Base-by-base conservation (phyloP, 2,888 invertebrate genomes). In the Morpho deidamia region DNA sequence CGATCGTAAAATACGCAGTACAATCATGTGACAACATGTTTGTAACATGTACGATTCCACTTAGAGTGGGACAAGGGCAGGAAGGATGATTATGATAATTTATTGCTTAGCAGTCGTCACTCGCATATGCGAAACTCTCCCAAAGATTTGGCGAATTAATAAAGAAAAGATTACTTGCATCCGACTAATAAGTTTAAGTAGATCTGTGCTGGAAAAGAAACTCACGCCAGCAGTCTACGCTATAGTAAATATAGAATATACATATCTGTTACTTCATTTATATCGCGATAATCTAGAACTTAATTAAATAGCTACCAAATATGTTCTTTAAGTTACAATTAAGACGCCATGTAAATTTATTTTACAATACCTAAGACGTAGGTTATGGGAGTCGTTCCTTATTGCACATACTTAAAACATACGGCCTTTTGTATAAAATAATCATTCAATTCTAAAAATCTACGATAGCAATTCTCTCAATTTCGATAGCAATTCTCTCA, bases 241-340 rank as follows among this genome's bases (percentile, higher is more conserved):
- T 48, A 48, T 48, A 48, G 40, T 48, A 48, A 41, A 48, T 48
- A 34, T 48, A 50, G 60, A 63, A 66, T 69, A 70, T 67, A 63
- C 68, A 67, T 64, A 70, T 67, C 71, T 72, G 56, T 59, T 71
- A 71, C 68, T 70, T 72, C 70, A 63, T 63, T 61, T 62, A 57
- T 65, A 69, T 71, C 74, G 75, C 74, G 64, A 74, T 79, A 81
- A 71, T 66, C 80, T 81, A 78, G 51, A 74, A 72, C 78, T 82
- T 82, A 83, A 76, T 78, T 83, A 81, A 69, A 76, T 82, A 83
- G 77, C 83, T 84, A 83, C 83, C 82, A 78, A 83, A 80, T 83
- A 81, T 76, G 76, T 76, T 75, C 76, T 72, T 71, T 77, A 71
- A 82, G 75, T 80, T 83, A 82, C 77, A 81, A 43, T 43, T 81